A percentile compares a stretch with the other conserved stretches of the same genome.
These are phyloP conservation scores for Rhopalosiphum maidis DNA, from an alignment of 1,140 invertebrate species.

Conservation along the genomic window DNA sequence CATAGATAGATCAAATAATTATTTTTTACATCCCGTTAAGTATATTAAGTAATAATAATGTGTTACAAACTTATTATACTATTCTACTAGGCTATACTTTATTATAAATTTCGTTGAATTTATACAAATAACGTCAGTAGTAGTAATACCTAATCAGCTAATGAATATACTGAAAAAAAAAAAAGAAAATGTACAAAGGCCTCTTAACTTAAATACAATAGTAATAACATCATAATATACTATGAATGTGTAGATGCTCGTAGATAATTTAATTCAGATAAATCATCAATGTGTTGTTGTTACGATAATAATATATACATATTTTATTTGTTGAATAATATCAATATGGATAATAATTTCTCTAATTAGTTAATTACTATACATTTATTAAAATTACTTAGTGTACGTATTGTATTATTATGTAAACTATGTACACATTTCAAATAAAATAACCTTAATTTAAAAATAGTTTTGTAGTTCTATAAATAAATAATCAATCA, in stretches of 20 bases:
- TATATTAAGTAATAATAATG: background rate
- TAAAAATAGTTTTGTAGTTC: too few species aligned
- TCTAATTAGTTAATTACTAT: too few species aligned
- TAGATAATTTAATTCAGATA: background rate
- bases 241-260: too few species aligned
- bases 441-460: too few species aligned
- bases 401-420: too few species aligned
- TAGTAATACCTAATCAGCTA: background rate
- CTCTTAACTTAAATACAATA: background rate
- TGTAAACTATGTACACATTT: too few species aligned
- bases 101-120: background rate
- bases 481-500: background rate
- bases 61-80: too few species aligned
- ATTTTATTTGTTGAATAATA: background rate
- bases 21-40: background rate
- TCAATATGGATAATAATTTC: too few species aligned
- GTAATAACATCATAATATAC: background rate
- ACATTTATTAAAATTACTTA: too few species aligned
- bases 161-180: background rate
- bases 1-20: background rate
- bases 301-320: background rate
- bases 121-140: background rate
- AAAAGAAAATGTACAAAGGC: background rate
- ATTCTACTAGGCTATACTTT: too few species aligned
- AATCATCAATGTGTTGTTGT: background rate